Conservation (phyloP, 2,113 vertebrate genomes). For the Indicator indicator region DNA sequence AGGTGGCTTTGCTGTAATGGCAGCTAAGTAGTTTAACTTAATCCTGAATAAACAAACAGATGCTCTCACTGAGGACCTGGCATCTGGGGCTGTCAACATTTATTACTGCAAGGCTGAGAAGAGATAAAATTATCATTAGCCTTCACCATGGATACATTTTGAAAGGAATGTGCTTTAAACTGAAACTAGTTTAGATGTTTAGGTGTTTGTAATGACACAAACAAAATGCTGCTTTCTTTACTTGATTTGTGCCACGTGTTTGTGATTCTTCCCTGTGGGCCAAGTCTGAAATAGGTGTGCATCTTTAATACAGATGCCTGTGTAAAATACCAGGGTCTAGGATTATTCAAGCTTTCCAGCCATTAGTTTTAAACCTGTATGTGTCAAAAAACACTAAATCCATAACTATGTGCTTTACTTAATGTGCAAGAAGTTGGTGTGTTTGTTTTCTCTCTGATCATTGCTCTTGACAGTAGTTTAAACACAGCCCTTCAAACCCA, state of each 20-base stretch:
- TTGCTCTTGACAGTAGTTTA: neutral
- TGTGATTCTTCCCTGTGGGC: neutral
- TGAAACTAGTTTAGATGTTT: neutral
- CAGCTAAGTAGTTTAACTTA: slow-evolving; percentile 89
- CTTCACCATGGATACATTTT: neutral
- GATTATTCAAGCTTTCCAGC: neutral
- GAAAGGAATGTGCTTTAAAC: neutral
- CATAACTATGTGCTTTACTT: neutral
- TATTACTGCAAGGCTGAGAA: slow-evolving; percentile 75
- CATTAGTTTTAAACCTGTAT: neutral
- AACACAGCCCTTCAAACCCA: neutral
- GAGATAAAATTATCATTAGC: slow-evolving; percentile 66
- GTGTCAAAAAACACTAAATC: neutral
- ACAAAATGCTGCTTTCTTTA: neutral
- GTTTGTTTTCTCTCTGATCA: neutral
- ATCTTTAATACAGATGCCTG: neutral
- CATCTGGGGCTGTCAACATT: slow-evolving; percentile 87
- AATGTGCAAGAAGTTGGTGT: neutral
- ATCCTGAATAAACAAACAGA: slow-evolving; percentile 85
- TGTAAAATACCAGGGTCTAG: neutral
- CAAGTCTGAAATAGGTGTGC: neutral
- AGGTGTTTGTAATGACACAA: neutral
- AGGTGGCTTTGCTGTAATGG: slow-evolving; percentile 74
- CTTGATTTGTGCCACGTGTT: neutral
- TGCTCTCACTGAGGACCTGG: slow-evolving; percentile 77